Percentiles rank a stretch among this genome's conserved stretches.
These are phyloP conservation scores for Drosophila insularis DNA, from an alignment of 1,140 invertebrate genomes.

Conservation along the genomic window DNA sequence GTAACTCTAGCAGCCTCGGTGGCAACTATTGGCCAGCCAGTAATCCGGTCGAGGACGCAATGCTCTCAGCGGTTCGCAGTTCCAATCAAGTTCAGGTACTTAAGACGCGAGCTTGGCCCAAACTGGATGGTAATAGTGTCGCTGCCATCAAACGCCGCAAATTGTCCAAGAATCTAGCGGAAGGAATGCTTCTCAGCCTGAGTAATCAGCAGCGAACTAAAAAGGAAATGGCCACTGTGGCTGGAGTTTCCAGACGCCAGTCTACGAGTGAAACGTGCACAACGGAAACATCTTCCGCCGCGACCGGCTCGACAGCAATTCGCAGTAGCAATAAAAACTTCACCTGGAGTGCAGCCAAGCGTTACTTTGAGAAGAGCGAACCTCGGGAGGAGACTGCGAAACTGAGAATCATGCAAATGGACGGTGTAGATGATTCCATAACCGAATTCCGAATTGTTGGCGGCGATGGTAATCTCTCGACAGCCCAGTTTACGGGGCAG, in stretches of 20 bases:
- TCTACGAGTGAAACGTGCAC: conserved; percentile 46
- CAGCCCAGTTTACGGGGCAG: conserved; percentile 85
- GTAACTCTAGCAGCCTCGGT: conserved; percentile 67
- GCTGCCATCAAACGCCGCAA: conserved; percentile 88
- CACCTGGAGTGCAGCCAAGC: conserved; percentile 81
- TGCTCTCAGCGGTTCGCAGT: conserved; percentile 79
- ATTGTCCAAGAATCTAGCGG: conserved; percentile 83
- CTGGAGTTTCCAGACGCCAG: conserved; percentile 59
- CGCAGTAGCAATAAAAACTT: conserved; percentile 78
- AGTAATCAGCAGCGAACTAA: conserved; percentile 74
- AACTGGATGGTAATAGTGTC: conserved; percentile 85
- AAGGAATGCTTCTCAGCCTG: conserved; percentile 83
- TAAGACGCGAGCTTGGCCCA: conserved; percentile 83
- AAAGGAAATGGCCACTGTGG: conserved; percentile 67
- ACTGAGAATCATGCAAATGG: conserved; percentile 87
- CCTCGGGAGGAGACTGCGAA: conserved; percentile 84
- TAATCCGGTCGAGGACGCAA: conserved; percentile 86
- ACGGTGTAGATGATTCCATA: conserved; percentile 88
- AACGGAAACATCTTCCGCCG: conserved; percentile 26
- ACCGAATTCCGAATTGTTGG: conserved; percentile 80
- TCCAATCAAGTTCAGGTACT: conserved; percentile 83
- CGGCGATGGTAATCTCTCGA: conserved; percentile 59
- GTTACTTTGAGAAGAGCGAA: conserved; percentile 67
- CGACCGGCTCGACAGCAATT: conserved; percentile 14
- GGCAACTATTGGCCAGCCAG: conserved; percentile 83